Evolutionary conservation across 2,113 vertebrate species (phyloP).

Genomic region (Maccullochella peelii): DNA sequence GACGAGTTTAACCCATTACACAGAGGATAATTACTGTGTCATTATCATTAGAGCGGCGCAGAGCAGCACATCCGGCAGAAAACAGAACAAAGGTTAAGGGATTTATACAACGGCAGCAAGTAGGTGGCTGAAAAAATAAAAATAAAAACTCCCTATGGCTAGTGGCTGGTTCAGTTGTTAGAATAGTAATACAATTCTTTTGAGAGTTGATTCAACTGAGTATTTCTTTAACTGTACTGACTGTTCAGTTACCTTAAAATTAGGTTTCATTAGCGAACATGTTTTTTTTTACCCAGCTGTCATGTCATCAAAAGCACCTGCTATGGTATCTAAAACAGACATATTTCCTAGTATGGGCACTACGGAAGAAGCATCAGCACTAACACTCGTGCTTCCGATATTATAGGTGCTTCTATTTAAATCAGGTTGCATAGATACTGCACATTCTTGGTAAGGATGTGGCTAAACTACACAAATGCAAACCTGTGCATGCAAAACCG

Average conservation of each 20-base stretch:
- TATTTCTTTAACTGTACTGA: background rate
- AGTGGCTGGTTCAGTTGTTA: background rate
- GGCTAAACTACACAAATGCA: constrained; percentile 22
- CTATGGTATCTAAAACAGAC: background rate
- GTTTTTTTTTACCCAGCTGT: background rate
- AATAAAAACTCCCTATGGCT: no score
- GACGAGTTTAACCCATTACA: constrained; percentile 33
- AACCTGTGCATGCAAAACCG: background rate
- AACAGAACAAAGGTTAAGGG: constrained; percentile 44
- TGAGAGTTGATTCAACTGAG: background rate
- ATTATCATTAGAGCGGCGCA: constrained; percentile 45
- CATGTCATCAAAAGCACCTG: background rate
- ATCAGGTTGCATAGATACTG: background rate
- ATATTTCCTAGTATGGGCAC: background rate
- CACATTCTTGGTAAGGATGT: constrained; percentile 53
- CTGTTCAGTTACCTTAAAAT: background rate
- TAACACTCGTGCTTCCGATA: background rate
- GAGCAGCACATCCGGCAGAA: constrained; percentile 33
- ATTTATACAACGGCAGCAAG: constrained; percentile 11
- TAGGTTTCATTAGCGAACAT: background rate
- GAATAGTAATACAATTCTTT: background rate
- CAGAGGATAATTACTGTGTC: constrained; percentile 47
- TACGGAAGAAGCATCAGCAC: background rate
- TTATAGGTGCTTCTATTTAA: background rate
- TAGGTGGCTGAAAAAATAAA: constrained; percentile 24